Conservation (phyloP, 2,797 vertebrate genomes). For the Phrynocephalus vlangalii region DNA sequence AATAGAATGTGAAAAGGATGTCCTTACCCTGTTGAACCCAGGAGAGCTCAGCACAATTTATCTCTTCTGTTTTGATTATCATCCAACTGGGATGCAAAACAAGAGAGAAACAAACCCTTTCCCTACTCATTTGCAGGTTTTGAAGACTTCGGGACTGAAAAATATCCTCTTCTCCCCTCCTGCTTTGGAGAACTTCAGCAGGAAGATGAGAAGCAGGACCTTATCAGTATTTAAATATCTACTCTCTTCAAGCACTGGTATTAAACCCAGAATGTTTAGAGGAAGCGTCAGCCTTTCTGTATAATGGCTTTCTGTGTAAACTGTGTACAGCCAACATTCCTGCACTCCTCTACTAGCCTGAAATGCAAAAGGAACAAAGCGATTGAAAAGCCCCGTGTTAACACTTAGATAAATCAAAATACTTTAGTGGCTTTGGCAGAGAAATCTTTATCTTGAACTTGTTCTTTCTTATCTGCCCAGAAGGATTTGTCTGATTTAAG, state of each 20-base stretch:
- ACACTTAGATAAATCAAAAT: slow-evolving; percentile 37
- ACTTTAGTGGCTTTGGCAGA: slow-evolving; percentile 17
- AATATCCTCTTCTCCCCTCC: too few relatives aligned
- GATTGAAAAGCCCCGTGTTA: slow-evolving; percentile 40
- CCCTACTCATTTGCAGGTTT: background rate
- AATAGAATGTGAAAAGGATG: background rate
- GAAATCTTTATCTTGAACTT: slow-evolving; percentile 21
- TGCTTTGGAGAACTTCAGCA: background rate
- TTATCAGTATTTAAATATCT: background rate
- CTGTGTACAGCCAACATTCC: background rate
- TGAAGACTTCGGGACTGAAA: too few relatives aligned
- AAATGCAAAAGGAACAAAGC: slow-evolving; percentile 28
- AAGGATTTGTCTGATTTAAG: slow-evolving; percentile 60
- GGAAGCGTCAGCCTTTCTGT: too few relatives aligned
- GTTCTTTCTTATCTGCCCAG: slow-evolving; percentile 41
- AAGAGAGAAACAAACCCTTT: background rate
- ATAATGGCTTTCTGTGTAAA: background rate
- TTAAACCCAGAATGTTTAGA: background rate
- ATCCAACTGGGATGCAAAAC: background rate
- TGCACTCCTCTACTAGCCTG: background rate
- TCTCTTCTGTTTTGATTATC: background rate
- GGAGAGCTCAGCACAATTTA: background rate
- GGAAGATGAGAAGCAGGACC: background rate
- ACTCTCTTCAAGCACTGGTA: background rate
- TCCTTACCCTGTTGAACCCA: background rate